Base-by-base conservation (phyloP, 2,797 vertebrate genomes). In the Dipus sagitta region DNA sequence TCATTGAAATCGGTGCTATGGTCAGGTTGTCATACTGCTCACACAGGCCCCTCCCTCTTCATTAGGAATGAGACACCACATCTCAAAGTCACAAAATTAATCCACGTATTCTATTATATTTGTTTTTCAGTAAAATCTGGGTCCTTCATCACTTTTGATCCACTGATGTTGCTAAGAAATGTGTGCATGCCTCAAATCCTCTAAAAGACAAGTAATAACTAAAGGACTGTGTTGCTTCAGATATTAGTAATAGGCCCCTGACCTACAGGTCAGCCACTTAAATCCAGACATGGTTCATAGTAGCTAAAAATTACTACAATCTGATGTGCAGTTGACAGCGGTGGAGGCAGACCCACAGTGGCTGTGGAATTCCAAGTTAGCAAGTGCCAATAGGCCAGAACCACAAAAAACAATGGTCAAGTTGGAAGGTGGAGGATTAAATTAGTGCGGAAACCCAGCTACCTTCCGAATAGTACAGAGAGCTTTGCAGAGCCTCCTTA, bases 251-350 rank as follows among this genome's bases (percentile, higher is more conserved):
- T 88, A 71, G 67, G 70, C 34, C 54, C 82, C 76, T 96, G 95
- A 96, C 92, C 93, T 85, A 60, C 0, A 54, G 95, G 91, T 96
- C 90, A 78, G 77, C 82, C 62, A 88, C 92, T 91, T 79, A 81
- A 92, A 93, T 94, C 12, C 88, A 96, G 80, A 81, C 67, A 75
- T 70, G 20, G 80, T 92, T 94, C 86, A 94, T 34, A 76, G 77
- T 76, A 74, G 78, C 94, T 91, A 92, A 96, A 94, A 96, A 92
- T 82, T 89, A 76, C 90, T 79, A 52, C 80, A 76, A 28, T 89
- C 76, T 91, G 77, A 92, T 85, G 58, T 87, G 34, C 81, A 77
- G 68, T 38, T 95, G 88, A 76, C 10, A 87, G 79, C 67, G 60
- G 17, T 90, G 52, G 86, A 94, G 92, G 78, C 42, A 86, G 62